Base-by-base conservation (phyloP, 2,113 vertebrate species). In the Pseudorasbora parva region DNA sequence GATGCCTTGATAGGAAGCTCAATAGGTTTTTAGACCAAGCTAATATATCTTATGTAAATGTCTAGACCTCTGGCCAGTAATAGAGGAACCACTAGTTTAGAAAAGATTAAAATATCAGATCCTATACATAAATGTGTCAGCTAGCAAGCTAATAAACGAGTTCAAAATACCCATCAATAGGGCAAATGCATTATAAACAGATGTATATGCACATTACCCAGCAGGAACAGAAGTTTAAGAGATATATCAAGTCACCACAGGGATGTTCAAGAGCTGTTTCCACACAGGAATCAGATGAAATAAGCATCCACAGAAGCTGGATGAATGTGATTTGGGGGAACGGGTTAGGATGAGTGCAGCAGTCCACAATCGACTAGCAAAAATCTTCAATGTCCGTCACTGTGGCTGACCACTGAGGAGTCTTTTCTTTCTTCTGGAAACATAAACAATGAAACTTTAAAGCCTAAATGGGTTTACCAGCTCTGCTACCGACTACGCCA, bases 401-500 rank as follows among this genome's bases (percentile, higher is more conserved):
- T 89, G 82, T 88, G 88, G 92, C 84, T 82, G 86, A 87, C 83
- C 87, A 86, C 90, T 56, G 64, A 90, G 90, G 90, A 92, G 87
- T 89, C 86, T 93, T 87, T 19, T 83, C 87, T 92, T 93, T 93
- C 91, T 86, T 85, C 84, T 90, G 87, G 90, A 91, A 91, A 92
- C 84, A 92, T 89, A 94, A 94, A 94, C 92, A 93, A 91, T 85
- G 75, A 87, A 79, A 89, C 87, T 91, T 91, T 88, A 93, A 91
- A 90, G 62, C 85, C 88, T 85, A 91, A 93, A 93, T 93, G 90
- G 84, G 86, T 93, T 93, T 91, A 92, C 87, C 93, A 93, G 93
- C 81, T 87, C 75, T 86, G 89, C 91, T 90, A 89, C 89, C 86
- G 89, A 83, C 81, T 84, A 69, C 43, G 88, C 86, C 89, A 91